Base-by-base conservation (phyloP, 2,888 invertebrate species). In the Cyclophora punctaria region DNA sequence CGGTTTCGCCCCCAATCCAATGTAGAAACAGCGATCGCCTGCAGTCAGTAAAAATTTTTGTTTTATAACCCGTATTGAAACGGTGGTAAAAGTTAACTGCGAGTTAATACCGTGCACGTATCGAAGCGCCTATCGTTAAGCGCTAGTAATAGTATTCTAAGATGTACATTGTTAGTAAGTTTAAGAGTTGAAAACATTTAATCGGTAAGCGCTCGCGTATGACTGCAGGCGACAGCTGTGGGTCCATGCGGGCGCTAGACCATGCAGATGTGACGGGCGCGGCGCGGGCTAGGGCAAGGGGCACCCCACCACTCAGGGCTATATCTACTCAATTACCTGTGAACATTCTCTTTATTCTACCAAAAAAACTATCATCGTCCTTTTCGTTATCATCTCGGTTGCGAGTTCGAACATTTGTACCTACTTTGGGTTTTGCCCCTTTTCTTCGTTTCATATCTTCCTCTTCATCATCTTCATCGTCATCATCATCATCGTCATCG, bases 21-120 rank as follows among this genome's bases (percentile, higher is more conserved):
- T 95, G 95, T 95, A 95, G 95, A 96, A 96, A 93, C 96, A 96
- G 93, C 95, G 95, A 93, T 96, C 96, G 94, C 96, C 96, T 96
- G 95, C 94, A 93, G 92, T 92, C 94, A 93, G 93, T 94, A 95
- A 94, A 95, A 94, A 94, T 92, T 91, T 92, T 91, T 92, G 75
- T 73, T 93, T 92, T 91, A 90, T 87, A 84, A 85, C 75, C 85
- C 82, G 83, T 77, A 81, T 73, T 33, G 34, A 79, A 64, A 80
- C 73, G 73, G 71, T 67, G 71, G 73, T 68, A 73, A 74, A 78
- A 80, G 80, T 81, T 82, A 83, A 80, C 79, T 80, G 77, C 78
- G 60, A 71, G 83, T 85, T 86, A 86, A 86, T 83, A 80, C 76
- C 81, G 81, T 82, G 81, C 80, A 84, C 69, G 62, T 78, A 75